Evolutionary conservation across 1,140 invertebrate species (phyloP), one percentile per base, ranked within the genome.

Genomic region (Nomia melanderi): DNA sequence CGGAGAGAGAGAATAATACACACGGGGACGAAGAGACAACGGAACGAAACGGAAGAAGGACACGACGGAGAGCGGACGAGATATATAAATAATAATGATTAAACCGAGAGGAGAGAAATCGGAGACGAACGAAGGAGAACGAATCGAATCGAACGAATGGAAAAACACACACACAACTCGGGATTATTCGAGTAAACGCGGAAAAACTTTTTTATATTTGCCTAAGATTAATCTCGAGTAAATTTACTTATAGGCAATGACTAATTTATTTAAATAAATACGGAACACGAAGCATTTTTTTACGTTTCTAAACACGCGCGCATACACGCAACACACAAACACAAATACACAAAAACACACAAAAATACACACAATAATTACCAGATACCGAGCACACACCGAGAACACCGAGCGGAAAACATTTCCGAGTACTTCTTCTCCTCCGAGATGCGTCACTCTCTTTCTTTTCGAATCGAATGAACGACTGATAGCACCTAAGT

Each of bases 401-500:
- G 23, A 17, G 17, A 64, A 54, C 25, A 5, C 27, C 23, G 25
- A 63, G 29, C 33, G 36, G n/a, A 44, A 17, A 62, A 31, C 63
- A 20, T 47, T 50, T 72, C 33, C 17, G 20, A 65, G 39, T 25
- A 12, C 17, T 56, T 53, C 12, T 27, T 74, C 20, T 54, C 76
- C 70, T 78, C 78, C 73, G 77, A n/a, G n/a, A 56, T 41, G 79
- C 70, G 62, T 64, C 56, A 14, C 70, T n/a, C 47, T 50, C 41
- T 60, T 60, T 36, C 8, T 14, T 77, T 81, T 70, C 62, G 86
- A 87, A 89, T 91, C 80, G 86, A 88, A 87, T 90, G 41, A 90
- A 91, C 81, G 88, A 92, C 90, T 91, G 91, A 92, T 91, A 92
- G 89, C 83, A 89, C 91, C 85, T 91, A 91, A 65, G 27, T 65